Base-by-base conservation (phyloP, 2,888 invertebrate genomes). In the Parnassius glacialis region DNA sequence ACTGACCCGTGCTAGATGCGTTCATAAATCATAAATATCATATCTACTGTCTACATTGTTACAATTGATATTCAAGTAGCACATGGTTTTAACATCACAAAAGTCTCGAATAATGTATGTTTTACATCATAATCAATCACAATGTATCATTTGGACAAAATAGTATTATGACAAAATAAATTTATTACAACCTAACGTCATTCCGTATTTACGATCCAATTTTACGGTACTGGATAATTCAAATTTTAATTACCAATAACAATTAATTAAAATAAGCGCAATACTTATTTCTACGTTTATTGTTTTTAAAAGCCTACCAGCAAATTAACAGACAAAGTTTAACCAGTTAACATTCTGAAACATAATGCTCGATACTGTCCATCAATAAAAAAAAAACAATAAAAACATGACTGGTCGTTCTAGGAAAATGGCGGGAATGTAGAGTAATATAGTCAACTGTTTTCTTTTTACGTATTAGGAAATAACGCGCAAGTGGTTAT, bases 381-480 rank as follows among this genome's bases (percentile, higher is more conserved):
- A 13, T 34, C 25, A 41, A 25, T 41, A 13, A 25, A 54, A 61
- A 55, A 55, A 55, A 61, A 61, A 55, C 10, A 3, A 16, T 44
- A 48, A 25, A 9, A 51, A 51, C 9, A 44, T 10, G 5, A n/a
- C 13, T 12, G 59, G 9, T 16, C 41, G n/a, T 34, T n/a, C 7
- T 2, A 54, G 60, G 55, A 55, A 59, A 59, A 53, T 48, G 13
- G n/a, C 54, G n/a, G 42, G 59, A 59, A 50, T 44, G 42, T 10
- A n/a, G n/a, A 58, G 43, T 20, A 20, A 20, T 20, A 20, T 20
- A 47, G 11, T 16, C 45, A 9, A 61, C 48, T 42, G 13, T 42
- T 50, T 59, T 42, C 42, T 62, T 34, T 50, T 50, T 34, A 34
- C 50, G 43, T 53, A 55, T 42, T 12, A 52, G 57, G 62, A 53